Evolutionary conservation across 2,113 vertebrate species (phyloP).

Genomic region (Trogon surrucura): DNA sequence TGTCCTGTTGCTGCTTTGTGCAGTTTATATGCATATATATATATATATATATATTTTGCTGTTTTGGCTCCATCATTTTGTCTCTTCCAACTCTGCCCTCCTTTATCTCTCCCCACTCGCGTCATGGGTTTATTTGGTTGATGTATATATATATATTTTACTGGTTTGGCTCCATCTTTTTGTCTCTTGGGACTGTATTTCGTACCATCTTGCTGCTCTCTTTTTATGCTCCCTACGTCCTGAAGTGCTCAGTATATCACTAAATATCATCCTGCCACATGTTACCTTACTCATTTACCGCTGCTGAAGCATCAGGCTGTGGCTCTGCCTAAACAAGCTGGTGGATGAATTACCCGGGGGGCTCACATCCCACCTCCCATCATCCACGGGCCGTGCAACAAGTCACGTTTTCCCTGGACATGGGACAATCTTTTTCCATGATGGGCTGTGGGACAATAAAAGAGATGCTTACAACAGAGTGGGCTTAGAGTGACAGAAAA

Average conservation of each 20-base stretch:
- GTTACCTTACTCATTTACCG: background rate
- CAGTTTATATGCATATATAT: background rate
- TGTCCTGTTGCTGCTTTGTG: rapidly evolving
- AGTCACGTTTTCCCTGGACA: background rate
- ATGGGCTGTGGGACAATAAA: background rate
- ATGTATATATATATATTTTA: background rate
- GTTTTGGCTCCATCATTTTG: background rate
- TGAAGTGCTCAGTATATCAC: slow-evolving; percentile 18
- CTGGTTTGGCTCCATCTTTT: background rate
- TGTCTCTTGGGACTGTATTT: background rate
- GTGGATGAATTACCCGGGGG: background rate
- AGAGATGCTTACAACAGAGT: background rate
- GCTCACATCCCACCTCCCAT: background rate
- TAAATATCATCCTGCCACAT: background rate
- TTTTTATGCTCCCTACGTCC: background rate
- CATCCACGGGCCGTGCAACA: background rate
- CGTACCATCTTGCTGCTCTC: background rate
- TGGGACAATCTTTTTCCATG: background rate
- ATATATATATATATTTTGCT: background rate
- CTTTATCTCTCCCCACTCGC: too few relatives aligned
- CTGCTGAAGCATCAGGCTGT: background rate
- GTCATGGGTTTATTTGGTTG: background rate
- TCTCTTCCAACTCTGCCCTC: background rate
- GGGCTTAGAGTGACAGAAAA: background rate
- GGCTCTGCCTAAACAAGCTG: background rate